These are phyloP conservation scores for Larimichthys polyactis DNA, from an alignment of 2,113 vertebrate genomes.

Conservation along the genomic window DNA sequence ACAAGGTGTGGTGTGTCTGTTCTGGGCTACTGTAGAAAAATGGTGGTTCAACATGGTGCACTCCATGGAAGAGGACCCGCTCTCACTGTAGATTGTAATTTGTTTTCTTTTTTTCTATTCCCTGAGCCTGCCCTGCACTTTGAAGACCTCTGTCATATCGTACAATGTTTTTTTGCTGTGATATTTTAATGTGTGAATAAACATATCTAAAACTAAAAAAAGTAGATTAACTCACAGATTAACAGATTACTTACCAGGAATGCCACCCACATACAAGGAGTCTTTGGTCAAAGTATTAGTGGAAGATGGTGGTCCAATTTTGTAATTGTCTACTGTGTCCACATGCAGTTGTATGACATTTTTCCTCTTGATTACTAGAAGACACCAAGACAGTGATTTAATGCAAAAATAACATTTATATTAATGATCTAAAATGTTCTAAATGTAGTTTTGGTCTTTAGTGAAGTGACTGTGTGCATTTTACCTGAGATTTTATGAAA, in stretches of 20 bases:
- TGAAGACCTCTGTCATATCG: not conserved
- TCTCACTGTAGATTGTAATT: no score
- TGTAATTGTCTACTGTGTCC: constrained; percentile 84
- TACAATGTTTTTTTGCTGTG: not conserved
- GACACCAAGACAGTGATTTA: constrained; percentile 1
- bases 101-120: no score
- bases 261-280: constrained; percentile 88
- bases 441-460: not conserved
- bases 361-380: constrained; percentile 87
- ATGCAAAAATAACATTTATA: not conserved
- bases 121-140: not conserved
- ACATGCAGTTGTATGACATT: constrained; percentile 88
- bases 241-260: constrained; percentile 87
- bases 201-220: not conserved
- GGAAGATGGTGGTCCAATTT: constrained; percentile 76
- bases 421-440: not conserved
- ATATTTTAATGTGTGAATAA: not conserved
- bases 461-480: not conserved
- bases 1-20: no score
- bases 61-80: no score
- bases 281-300: constrained; percentile 65
- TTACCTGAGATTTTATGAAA: constrained; percentile 94
- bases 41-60: no score
- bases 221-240: not conserved
- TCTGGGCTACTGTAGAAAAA: no score